A percentile compares a stretch with the other conserved stretches of the same genome.
Evolutionary conservation across 92 coral and sea anemone species (phyloP).

Genomic region (Ricordea florida): DNA sequence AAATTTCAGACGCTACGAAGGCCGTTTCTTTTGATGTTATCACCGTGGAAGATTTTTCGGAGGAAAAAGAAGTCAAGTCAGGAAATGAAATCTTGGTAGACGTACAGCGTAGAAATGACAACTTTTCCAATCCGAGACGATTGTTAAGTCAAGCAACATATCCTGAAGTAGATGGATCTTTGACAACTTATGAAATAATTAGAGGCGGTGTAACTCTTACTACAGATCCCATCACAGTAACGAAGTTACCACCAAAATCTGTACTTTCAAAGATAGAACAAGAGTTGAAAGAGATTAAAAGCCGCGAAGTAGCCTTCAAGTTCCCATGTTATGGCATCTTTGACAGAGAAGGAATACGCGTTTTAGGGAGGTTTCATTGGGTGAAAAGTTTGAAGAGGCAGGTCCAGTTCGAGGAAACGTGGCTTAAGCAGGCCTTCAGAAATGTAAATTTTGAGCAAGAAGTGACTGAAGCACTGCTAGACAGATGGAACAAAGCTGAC

Average conservation of each 20-base stretch:
- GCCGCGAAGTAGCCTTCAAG: not conserved
- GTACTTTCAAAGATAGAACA: conserved; percentile 2
- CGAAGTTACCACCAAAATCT: conserved; percentile 12
- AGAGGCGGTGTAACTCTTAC: not conserved
- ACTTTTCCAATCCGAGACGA: conserved; percentile 8
- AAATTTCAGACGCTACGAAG: not conserved
- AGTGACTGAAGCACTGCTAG: conserved; percentile 15
- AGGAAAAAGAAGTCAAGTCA: not conserved
- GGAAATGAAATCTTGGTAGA: not conserved
- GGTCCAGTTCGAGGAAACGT: conserved; percentile 25
- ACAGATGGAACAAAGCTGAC: conserved; percentile 19
- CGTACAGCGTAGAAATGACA: conserved; percentile 3
- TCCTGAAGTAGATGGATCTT: conserved; percentile 4
- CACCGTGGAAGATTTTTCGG: not conserved
- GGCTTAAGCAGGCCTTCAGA: conserved; percentile 27
- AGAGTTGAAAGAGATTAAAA: not conserved
- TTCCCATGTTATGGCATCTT: conserved; percentile 14
- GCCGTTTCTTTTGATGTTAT: not conserved
- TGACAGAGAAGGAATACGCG: conserved; percentile 26
- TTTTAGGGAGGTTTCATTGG: conserved; percentile 25
- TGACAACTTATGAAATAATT: not conserved
- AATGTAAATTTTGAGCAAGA: not conserved
- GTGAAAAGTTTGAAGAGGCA: conserved; percentile 10
- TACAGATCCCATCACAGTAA: not conserved
- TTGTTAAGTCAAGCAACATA: not conserved